Evolutionary conservation across 2,888 invertebrate genomes (phyloP), one percentile per base, ranked within the genome.

Genomic region (Acronicta leporina): DNA sequence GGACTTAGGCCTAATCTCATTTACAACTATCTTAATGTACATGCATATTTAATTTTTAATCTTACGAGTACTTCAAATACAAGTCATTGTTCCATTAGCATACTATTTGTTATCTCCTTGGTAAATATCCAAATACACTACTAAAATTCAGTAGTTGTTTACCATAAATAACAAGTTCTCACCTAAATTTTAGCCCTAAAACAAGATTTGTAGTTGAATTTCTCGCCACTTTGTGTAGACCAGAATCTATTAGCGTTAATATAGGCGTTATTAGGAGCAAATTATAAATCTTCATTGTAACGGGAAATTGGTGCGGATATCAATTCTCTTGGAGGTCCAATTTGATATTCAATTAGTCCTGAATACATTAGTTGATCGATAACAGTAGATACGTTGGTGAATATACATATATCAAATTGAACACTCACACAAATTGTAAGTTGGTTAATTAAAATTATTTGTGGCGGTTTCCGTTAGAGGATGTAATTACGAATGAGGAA

Each of bases 291-390:
- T 70, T 61, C 52, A 61, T 63, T 62, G 62, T 33, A 45, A 50
- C 43, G 50, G 60, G 48, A 66, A 70, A 59, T 74, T 63, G 66
- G 41, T 20, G 40, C 43, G 46, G 67, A 60, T 68, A 68, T 40
- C 69, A 51, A 63, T 69, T 69, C 44, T 50, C 47, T 63, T 44
- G 25, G 27, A 53, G 53, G 62, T 48, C 51, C 64, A 64, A 75
- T 75, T 77, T 64, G 60, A 64, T 71, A 77, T 75, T 75, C 78
- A 77, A 75, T 77, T 77, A 75, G 62, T 49, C 57, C 42, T 56
- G 68, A 75, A 77, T 75, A 64, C 45, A 77, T 75, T 77, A 60
- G 38, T 57, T 20, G 33, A 20, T 70, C 41, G 71, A 71, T 64
- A 67, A 75, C 63, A 62, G 49, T 58, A 41, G 52, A 57, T 63